Base-by-base conservation (phyloP, 2,888 invertebrate genomes). In the Germaria angustata region DNA sequence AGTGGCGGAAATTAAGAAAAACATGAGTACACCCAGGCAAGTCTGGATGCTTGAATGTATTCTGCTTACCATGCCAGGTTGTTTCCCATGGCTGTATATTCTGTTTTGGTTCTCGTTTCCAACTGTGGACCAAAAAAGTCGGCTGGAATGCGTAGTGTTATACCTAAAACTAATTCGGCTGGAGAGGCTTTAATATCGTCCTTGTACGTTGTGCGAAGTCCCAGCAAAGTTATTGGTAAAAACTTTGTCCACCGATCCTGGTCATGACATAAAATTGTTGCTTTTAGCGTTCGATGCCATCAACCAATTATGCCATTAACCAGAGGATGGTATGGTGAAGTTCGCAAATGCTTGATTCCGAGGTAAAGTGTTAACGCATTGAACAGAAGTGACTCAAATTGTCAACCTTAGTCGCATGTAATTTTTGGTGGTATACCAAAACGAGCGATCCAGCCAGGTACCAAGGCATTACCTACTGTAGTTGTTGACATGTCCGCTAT, bases 101-200 rank as follows among this genome's bases (percentile, higher is more conserved):
- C 68, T 13, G 55, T 28, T 28, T 53, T 41, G 0, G 53, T 39
- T 41, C 22, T 51, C 0, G 9, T 17, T 17, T 28, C 15, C 3
- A 3, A 1, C 22, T 51, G 24, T 2, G 11, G 34, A 9, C 4
- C 15, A 20, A 85, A 84, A 78, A 86, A 84, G 20, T 85, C 81
- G 0, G 75, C 77, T 17, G 84, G 89, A 7, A 90, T 36, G 2
- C 86, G 83, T 5, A 90, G 63, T 0, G 84, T 55, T 41, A 84
- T 80, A 0, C 90, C 88, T 63, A 87, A 89, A 0, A 89, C 84
- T 57, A 90, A 69, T 49, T 89, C 87, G 0, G 89, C 87, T 28
- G 84, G 72, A n/a, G 81, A 77, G 24, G 66, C 73, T 13, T 65
- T 63, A 13, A 84, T 49, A 34, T 80, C 84, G 34, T 79, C 78